Conservation (phyloP, 2,888 invertebrate genomes). For the Eudasyphora cyanicolor region DNA sequence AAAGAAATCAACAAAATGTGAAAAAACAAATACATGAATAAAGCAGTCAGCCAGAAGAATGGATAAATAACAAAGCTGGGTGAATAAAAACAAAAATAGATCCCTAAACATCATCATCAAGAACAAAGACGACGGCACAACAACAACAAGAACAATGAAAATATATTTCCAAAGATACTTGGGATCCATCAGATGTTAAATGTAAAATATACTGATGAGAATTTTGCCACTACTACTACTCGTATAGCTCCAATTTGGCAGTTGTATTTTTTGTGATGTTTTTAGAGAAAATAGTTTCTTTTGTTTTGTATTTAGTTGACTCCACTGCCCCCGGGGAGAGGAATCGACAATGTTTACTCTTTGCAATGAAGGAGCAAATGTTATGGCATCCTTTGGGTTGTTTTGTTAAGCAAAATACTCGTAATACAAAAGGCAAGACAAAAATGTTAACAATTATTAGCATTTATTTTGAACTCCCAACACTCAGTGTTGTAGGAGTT, state of each 20-base stretch:
- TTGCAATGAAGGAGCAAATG: slow-evolving; percentile 29
- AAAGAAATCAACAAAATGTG: background rate
- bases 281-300: background rate
- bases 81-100: slow-evolving; percentile 7
- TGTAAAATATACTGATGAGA: background rate
- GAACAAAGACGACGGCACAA: slow-evolving; percentile 9
- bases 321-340: background rate
- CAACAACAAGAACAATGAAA: slow-evolving; percentile 23
- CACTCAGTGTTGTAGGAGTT: background rate
- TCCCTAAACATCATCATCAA: slow-evolving; percentile 27
- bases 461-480: background rate
- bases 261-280: background rate
- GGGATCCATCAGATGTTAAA: background rate
- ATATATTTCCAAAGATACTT: background rate
- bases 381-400: slow-evolving; percentile 29
- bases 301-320: background rate
- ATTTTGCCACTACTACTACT: background rate
- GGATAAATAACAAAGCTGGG: slow-evolving; percentile 34
- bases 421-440: background rate
- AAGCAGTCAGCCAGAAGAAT: slow-evolving; percentile 44
- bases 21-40: slow-evolving; percentile 7
- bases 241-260: no score
- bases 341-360: background rate
- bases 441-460: slow-evolving; percentile 43
- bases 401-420: background rate